A percentile compares a stretch with the other conserved stretches of the same genome.
Conservation (phyloP, 2,888 invertebrate genomes). For the Agelastica alni region DNA sequence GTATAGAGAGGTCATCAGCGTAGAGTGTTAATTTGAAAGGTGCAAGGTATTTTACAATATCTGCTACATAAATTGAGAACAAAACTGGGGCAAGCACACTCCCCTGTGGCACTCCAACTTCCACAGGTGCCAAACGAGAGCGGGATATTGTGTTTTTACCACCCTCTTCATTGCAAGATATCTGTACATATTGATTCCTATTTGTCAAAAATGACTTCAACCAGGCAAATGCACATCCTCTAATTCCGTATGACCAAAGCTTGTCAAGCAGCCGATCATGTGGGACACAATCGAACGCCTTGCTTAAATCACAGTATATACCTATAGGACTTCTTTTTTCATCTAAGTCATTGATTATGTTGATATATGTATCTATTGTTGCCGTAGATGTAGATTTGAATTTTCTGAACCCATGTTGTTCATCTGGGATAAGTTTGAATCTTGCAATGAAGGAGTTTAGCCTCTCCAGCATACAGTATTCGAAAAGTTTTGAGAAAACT, state of each 20-base stretch:
- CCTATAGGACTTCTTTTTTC: slow-evolving; percentile 5
- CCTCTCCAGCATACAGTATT: slow-evolving; percentile 9
- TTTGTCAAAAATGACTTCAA: slow-evolving; percentile 3
- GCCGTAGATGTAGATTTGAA: neutral
- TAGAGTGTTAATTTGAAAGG: too few relatives aligned
- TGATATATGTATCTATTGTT: neutral
- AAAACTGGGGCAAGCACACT: neutral
- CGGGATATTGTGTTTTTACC: neutral
- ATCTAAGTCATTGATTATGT: neutral
- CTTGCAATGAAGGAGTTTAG: slow-evolving; percentile 6
- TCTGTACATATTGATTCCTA: slow-evolving; percentile 5
- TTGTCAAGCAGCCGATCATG: slow-evolving; percentile 1
- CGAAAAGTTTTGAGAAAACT: slow-evolving; percentile 3
- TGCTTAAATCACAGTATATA: neutral
- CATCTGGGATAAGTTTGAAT: too few relatives aligned
- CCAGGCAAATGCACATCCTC: neutral
- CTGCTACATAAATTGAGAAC: neutral
- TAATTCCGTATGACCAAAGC: neutral
- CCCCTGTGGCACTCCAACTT: too few relatives aligned
- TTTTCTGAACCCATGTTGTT: too few relatives aligned
- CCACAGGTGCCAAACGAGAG: too few relatives aligned
- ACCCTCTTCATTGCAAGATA: too few relatives aligned
- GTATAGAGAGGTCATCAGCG: slow-evolving; percentile 8
- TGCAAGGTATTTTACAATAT: neutral
- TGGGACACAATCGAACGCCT: too few relatives aligned